Evolutionary conservation across 30 jellyfish, hydroid and myxozoan genomes (phyloP), one percentile per base, ranked within the genome.

Genomic region (Chironex yamaguchii): DNA sequence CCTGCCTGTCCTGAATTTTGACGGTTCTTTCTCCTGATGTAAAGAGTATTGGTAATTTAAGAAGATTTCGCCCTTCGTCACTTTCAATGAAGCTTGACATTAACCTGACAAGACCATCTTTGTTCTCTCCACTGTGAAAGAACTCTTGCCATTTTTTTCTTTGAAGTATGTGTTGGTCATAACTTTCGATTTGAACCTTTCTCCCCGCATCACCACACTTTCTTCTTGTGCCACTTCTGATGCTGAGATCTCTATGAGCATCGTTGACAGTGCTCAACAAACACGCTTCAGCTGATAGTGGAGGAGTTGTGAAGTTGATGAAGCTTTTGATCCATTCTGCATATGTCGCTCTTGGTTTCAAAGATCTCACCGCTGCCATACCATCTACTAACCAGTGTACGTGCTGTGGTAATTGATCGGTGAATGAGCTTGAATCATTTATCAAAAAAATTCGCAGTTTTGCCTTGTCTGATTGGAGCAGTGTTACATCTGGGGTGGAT

Each of bases 311-410:
- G 20, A 63, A 63, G 51, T 63, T 49, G 1, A 36, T 36, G 42
- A 73, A 49, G 14, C 0, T 0, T 29, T 33, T 34, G 13, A 70
- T 73, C 77, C 79, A 73, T 36, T 36, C 76, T 25, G 24, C 0
- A 0, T 36, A 73, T 0, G 77, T 36, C 30, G 27, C 79, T 29
- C 30, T 73, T 36, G 86, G 27, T 74, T 73, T 73, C 29, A 73
- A 74, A 13, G 76, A 4, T 73, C 86, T 22, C 21, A 73, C 26
- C 25, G 79, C 86, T 11, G 86, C 86, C 79, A 73, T 12, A 21
- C 86, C 84, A 34, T 70, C 84, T n/a, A 70, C 13, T 25, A 70
- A 70, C 84, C 84, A 70, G 17, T 25, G 11, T 27, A 49, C 71
- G 49, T 73, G 27, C 79, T 73, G 49, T 13, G 79, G 86, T 20